Percentiles rank a stretch among this genome's conserved stretches.
Conservation (phyloP, 2,888 invertebrate genomes). For the Brenthis daphne region DNA sequence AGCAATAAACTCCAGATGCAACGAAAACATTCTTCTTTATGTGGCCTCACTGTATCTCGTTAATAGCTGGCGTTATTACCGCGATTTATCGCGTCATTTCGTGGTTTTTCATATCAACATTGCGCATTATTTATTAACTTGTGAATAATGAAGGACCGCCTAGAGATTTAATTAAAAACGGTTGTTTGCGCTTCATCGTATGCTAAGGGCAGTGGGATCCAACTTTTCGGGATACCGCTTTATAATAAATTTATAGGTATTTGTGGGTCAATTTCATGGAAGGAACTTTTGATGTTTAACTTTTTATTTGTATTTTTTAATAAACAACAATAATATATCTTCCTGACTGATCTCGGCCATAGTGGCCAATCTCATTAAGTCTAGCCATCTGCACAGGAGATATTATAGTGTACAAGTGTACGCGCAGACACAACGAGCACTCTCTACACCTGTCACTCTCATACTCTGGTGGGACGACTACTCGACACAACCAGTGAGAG, state of each 20-base stretch:
- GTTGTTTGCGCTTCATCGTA: neutral
- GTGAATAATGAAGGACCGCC: conserved; percentile 8
- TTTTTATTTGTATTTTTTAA: too few relatives aligned
- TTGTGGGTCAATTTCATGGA: too few relatives aligned
- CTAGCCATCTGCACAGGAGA: too few relatives aligned
- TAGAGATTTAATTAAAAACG: conserved; percentile 7
- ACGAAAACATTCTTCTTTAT: conserved; percentile 21
- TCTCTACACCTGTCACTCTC: too few relatives aligned
- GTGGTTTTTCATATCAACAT: conserved; percentile 33
- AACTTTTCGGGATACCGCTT: neutral
- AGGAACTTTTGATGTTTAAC: too few relatives aligned
- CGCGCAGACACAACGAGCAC: too few relatives aligned
- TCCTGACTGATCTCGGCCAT: too few relatives aligned
- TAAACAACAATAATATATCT: too few relatives aligned
- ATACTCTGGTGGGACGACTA: too few relatives aligned
- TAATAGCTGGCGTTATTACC: conserved; percentile 28
- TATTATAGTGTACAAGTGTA: too few relatives aligned
- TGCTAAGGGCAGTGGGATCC: neutral
- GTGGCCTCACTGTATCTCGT: conserved; percentile 17
- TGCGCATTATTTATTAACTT: conserved; percentile 22
- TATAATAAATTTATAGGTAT: neutral
- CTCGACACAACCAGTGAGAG: too few relatives aligned
- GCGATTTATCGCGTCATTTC: conserved; percentile 32
- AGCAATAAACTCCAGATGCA: conserved; percentile 24
- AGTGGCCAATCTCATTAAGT: too few relatives aligned